Base-by-base conservation (phyloP, 2,888 invertebrate genomes). In the Eupithecia insigniata region DNA sequence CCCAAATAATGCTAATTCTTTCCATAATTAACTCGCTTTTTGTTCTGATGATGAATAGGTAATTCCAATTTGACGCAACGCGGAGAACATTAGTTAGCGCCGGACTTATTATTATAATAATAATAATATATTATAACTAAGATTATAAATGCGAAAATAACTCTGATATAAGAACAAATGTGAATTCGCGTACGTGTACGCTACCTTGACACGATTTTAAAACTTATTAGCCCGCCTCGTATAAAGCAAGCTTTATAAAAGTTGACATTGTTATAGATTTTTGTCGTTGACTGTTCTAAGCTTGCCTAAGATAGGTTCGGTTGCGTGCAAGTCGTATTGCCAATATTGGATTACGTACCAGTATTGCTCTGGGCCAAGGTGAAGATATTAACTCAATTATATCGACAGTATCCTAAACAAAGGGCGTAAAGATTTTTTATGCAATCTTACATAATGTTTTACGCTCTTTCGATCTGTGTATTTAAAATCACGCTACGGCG, bases 361-460 rank as follows among this genome's bases (percentile, higher is more conserved):
- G n/a, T 51, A 22, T 0, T 62, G 61, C 32, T 34, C 34, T 36
- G 62, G 62, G 62, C 34, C 62, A 62, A 32, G 62, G 62, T 34
- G 36, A 62, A 32, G 61, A n/a, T 62, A 34, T 34, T 62, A 14
- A 36, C 62, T n/a, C 36, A n/a, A n/a, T n/a, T n/a, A n/a, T n/a
- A n/a, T n/a, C n/a, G n/a, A n/a, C n/a, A n/a, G n/a, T n/a, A n/a
- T n/a, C n/a, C n/a, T n/a, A n/a, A n/a, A n/a, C n/a, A n/a, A n/a
- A n/a, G n/a, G n/a, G n/a, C n/a, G n/a, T n/a, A n/a, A n/a, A n/a
- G n/a, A n/a, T n/a, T n/a, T n/a, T n/a, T n/a, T n/a, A n/a, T n/a
- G n/a, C n/a, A n/a, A n/a, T n/a, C n/a, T n/a, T n/a, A n/a, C n/a
- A n/a, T n/a, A n/a, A n/a, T n/a, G n/a, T n/a, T n/a, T n/a, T n/a